phyloP scores from a whole-genome alignment of 2,888 invertebrate species.

The Cosmopolites sordidus region DNA sequence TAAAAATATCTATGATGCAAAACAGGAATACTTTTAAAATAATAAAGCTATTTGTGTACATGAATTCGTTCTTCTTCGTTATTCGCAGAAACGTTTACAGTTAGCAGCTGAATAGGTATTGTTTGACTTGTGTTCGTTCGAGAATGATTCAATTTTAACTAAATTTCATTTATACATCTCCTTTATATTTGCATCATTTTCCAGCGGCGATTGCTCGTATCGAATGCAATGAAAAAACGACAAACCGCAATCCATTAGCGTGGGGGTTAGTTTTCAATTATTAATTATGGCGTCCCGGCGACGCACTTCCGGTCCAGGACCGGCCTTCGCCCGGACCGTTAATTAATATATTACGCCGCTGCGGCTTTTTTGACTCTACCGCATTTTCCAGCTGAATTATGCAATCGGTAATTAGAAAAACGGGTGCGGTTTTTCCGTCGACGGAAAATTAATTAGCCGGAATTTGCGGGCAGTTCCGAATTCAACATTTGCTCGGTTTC shows the following conservation, averaged over 20 bases:
- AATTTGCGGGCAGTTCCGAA: background rate
- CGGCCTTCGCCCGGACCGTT: constrained; percentile 12
- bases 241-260: constrained; percentile 24
- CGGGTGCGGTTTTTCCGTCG: constrained; percentile 23
- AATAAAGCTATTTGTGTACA: too few relatives aligned
- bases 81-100: too few relatives aligned
- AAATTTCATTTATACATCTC: too few relatives aligned
- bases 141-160: too few relatives aligned
- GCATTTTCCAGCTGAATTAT: constrained; percentile 22
- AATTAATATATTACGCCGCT: constrained; percentile 26
- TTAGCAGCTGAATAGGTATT: too few relatives aligned
- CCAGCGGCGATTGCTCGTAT: background rate
- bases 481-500: background rate
- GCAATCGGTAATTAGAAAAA: constrained; percentile 25
- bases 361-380: constrained; percentile 22
- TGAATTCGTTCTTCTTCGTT: too few relatives aligned
- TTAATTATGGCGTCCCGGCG: constrained; percentile 19
- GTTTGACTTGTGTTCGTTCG: too few relatives aligned
- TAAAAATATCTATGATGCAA: too few relatives aligned
- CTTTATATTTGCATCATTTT: too few relatives aligned
- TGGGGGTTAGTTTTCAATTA: constrained; percentile 13
- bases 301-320: constrained; percentile 22
- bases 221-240: background rate
- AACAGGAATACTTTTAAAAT: too few relatives aligned
- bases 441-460: background rate